Percentiles rank a stretch among this genome's conserved stretches.
Evolutionary conservation across 2,113 vertebrate genomes (phyloP).

Genomic region (Mus musculus): GRCm39 chr3:145896501-145897000

Average conservation of each 20-base stretch:
- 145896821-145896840: not conserved
- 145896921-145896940: not conserved
- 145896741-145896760: not conserved
- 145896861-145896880: not conserved
- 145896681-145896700: no score
- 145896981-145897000: not conserved
- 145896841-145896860: not conserved
- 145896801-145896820: not conserved
- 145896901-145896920: not conserved
- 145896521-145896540: not conserved
- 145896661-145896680: not conserved
- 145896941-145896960: no score
- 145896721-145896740: not conserved
- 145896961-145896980: no score
- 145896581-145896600: not conserved
- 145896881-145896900: not conserved
- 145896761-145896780: not conserved
- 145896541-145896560: no score
- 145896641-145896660: not conserved
- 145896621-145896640: not conserved
- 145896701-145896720: no score
- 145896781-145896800: not conserved
- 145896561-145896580: not conserved
- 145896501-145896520: not conserved
- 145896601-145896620: not conserved